Percentiles rank a stretch among this genome's conserved stretches.
Evolutionary conservation across 2,888 invertebrate species (phyloP).

Genomic region (Venusia cambrica): DNA sequence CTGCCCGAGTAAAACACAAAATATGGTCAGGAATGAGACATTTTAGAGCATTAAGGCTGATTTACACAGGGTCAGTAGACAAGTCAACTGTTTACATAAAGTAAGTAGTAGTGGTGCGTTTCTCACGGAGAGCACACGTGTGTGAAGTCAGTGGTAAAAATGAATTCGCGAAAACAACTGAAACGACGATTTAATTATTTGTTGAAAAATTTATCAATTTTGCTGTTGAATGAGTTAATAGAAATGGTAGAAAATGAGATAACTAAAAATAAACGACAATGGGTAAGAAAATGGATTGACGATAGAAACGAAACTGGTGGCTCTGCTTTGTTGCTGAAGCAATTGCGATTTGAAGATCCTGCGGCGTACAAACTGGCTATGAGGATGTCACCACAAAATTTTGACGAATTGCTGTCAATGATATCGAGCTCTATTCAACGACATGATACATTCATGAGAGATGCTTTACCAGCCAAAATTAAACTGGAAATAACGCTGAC

Average conservation of each 20-base stretch:
- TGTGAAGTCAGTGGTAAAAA: too few species aligned
- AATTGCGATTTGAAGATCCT: conserved; percentile 31
- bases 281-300: conserved; percentile 33
- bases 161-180: too few species aligned
- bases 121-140: too few species aligned
- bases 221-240: conserved; percentile 8
- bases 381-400: conserved; percentile 27
- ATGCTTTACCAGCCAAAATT: conserved; percentile 36
- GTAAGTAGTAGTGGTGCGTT: too few species aligned
- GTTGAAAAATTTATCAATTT: conserved; percentile 4
- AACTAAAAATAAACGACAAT: conserved; percentile 28
- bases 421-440: conserved; percentile 31
- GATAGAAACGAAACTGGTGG: conserved; percentile 32
- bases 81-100: too few species aligned
- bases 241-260: conserved; percentile 16
- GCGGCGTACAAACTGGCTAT: conserved; percentile 26
- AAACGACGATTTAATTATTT: conserved; percentile 4
- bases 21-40: too few species aligned
- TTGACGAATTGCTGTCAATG: conserved; percentile 29
- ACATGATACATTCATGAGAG: conserved; percentile 34
- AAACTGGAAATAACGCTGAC: conserved; percentile 39
- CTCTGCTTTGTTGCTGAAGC: conserved; percentile 29
- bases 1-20: too few species aligned
- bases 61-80: too few species aligned
- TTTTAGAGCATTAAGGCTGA: too few species aligned